Base-by-base conservation (phyloP, 2,888 invertebrate species). In the Abrostola tripartita region DNA sequence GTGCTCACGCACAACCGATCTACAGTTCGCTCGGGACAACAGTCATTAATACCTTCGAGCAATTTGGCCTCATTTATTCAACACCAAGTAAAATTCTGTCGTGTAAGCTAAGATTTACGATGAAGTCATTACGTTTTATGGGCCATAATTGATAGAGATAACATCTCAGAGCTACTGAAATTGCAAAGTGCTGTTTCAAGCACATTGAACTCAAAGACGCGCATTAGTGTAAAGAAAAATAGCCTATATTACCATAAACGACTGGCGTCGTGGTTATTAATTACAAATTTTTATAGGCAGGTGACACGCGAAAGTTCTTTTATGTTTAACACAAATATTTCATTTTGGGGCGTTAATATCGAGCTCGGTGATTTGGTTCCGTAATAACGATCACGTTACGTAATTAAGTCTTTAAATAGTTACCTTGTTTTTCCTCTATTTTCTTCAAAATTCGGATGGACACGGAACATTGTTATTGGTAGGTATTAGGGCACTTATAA, bases 111-210 rank as follows among this genome's bases (percentile, higher is more conserved):
- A 92, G 93, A 93, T 93, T 93, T 93, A 93, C 92, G 93, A 93
- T 93, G 92, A 92, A 93, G 93, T 92, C 93, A 93, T 93, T 93
- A 93, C 89, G 88, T 92, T 93, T 93, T 93, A 93, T 93, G 92
- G 92, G 81, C 93, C 90, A 92, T 93, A 93, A 93, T 93, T 93
- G 93, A 92, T 93, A 92, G 89, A 92, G 93, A 93, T 93, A 93
- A 83, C 87, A 93, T 93, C 93, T 92, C 76, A 81, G 88, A 82
- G 85, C 88, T 83, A 88, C 88, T 91, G 89, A 90, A 93, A 93
- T 92, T 92, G 92, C 92, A 91, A 92, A 91, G 92, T 91, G 87
- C 89, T 87, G 88, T 87, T 89, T 90, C 79, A 84, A 86, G 91
- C 85, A 88, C 91, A 80, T 90, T 91, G 88, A 88, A 90, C 91